Conservation (phyloP, 2,797 vertebrate genomes). For the Zenarchopterus dispar region DNA sequence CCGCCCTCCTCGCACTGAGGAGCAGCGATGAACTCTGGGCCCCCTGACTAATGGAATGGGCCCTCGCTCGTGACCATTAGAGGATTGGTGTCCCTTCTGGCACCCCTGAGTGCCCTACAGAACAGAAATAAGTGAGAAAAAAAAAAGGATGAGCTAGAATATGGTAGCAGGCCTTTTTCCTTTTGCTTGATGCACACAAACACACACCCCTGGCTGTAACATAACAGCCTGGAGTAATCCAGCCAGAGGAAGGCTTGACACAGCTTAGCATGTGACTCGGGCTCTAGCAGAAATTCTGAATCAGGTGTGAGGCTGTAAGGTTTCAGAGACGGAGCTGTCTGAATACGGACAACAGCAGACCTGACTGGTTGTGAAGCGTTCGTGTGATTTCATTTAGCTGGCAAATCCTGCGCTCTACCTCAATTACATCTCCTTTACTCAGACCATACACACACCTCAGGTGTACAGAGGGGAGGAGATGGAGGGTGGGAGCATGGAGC, state of each 20-base stretch:
- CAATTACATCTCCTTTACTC: slow-evolving; percentile 80
- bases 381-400: slow-evolving; percentile 78
- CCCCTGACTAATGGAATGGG: slow-evolving; percentile 82
- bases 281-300: slow-evolving; percentile 68
- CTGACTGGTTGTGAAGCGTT: slow-evolving; percentile 60
- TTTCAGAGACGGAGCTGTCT: slow-evolving; percentile 56
- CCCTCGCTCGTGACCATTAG: slow-evolving; percentile 78
- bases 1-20: slow-evolving; percentile 57
- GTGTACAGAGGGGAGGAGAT: slow-evolving; percentile 39
- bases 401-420: slow-evolving; percentile 76
- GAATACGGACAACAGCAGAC: slow-evolving; percentile 60
- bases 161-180: slow-evolving; percentile 52
- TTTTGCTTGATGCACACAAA: slow-evolving; percentile 29
- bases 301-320: slow-evolving; percentile 45
- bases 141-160: slow-evolving; percentile 51
- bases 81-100: slow-evolving; percentile 74
- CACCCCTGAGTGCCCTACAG: slow-evolving; percentile 61
- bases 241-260: slow-evolving; percentile 67
- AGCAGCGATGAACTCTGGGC: slow-evolving; percentile 71
- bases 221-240: slow-evolving; percentile 64
- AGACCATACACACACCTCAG: slow-evolving; percentile 73
- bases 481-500: slow-evolving; percentile 36
- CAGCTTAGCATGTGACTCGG: slow-evolving; percentile 70
- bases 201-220: slow-evolving; percentile 52
- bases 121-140: slow-evolving; percentile 53